Evolutionary conservation across 2,888 invertebrate genomes (phyloP).

Genomic region (Athalia rosae): DNA sequence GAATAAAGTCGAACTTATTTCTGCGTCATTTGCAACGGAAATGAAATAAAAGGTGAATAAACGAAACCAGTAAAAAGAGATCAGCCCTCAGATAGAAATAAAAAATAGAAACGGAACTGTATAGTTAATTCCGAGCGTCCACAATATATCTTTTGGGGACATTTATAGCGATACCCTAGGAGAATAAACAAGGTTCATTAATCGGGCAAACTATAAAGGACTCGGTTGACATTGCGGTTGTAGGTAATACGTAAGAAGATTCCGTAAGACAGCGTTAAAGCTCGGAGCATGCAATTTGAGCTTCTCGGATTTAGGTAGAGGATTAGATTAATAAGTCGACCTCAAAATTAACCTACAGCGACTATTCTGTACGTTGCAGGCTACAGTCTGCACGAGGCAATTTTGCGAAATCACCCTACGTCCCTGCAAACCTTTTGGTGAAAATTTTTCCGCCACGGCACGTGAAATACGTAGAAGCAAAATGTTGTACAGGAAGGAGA

Average conservation of each 20-base stretch:
- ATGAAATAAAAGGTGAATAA: background rate
- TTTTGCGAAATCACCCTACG: no score
- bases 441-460: background rate
- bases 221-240: background rate
- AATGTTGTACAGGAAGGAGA: background rate
- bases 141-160: slow-evolving; percentile 13
- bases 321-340: slow-evolving; percentile 35
- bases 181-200: slow-evolving; percentile 30
- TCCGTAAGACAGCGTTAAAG: slow-evolving; percentile 10
- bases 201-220: slow-evolving; percentile 19
- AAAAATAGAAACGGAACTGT: background rate
- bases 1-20: no score
- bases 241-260: background rate
- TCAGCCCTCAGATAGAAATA: no score
- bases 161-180: background rate
- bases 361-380: background rate
- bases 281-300: slow-evolving; percentile 29
- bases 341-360: slow-evolving; percentile 6
- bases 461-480: background rate
- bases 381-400: no score
- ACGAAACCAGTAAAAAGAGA: background rate
- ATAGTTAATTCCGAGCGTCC: background rate
- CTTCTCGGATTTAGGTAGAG: slow-evolving; percentile 1
- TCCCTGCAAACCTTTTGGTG: background rate
- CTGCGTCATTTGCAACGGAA: no score